Percentiles rank a stretch among this genome's conserved stretches.
phyloP scores from a whole-genome alignment of 2,888 invertebrate genomes.

The Folsomia candida region DNA sequence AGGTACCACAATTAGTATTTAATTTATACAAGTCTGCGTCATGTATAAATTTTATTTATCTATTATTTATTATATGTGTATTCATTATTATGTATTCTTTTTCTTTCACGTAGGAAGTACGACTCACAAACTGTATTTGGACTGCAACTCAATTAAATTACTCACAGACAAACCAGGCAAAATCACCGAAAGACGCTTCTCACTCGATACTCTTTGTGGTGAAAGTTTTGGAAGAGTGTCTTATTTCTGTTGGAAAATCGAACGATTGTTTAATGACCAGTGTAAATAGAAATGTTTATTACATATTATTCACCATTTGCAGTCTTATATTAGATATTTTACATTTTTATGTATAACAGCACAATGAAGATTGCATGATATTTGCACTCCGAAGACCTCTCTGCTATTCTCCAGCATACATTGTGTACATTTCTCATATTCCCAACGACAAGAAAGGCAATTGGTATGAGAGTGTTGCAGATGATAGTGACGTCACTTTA shows the following conservation, averaged over 20 bases:
- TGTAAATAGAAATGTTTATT: not conserved
- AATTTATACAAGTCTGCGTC: not conserved
- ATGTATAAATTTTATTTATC: not conserved
- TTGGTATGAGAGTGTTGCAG: conserved; percentile 33
- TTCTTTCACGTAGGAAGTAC: conserved; percentile 43
- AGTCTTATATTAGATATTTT: too few species aligned
- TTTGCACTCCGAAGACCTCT: conserved; percentile 40
- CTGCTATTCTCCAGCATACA: conserved; percentile 43
- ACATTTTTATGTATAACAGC: conserved; percentile 25
- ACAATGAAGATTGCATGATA: conserved; percentile 40
- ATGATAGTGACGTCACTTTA: conserved; percentile 39
- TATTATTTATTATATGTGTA: too few species aligned
- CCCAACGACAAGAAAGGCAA: conserved; percentile 39
- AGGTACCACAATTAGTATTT: conserved; percentile 21
- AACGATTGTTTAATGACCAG: conserved; percentile 26
- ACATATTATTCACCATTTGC: not conserved
- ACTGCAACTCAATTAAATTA: conserved; percentile 25
- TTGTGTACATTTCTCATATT: conserved; percentile 43
- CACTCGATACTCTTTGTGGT: conserved; percentile 16
- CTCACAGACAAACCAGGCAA: not conserved
- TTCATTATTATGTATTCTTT: conserved; percentile 1
- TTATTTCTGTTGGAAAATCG: conserved; percentile 27
- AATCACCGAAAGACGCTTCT: not conserved
- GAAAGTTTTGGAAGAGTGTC: conserved; percentile 45
- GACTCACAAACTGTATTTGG: conserved; percentile 49